A percentile compares a stretch with the other conserved stretches of the same genome.
These are phyloP conservation scores for Lepus oiostolus DNA, from an alignment of 2,797 vertebrate genomes.

Conservation along the genomic window DNA sequence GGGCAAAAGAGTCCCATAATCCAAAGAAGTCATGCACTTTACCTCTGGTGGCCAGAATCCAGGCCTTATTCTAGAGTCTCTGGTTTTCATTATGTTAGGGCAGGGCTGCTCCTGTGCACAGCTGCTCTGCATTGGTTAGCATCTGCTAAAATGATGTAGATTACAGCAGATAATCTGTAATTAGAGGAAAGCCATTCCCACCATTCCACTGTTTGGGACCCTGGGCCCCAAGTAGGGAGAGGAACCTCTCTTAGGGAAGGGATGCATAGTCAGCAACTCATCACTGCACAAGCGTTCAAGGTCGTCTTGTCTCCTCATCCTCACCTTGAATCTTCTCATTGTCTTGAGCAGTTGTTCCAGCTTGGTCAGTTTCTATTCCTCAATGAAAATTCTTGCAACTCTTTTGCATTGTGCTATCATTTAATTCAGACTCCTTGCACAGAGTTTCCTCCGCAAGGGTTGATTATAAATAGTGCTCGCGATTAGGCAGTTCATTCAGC, in stretches of 20 bases:
- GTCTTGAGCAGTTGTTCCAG: not conserved
- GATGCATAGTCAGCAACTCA: not conserved
- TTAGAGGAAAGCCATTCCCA: no score
- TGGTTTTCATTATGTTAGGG: not conserved
- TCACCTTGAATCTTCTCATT: not conserved
- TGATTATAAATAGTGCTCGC: not conserved
- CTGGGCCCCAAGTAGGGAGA: not conserved
- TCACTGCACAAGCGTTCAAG: not conserved
- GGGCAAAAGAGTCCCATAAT: not conserved
- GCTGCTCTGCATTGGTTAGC: not conserved
- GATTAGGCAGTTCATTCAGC: constrained; percentile 11
- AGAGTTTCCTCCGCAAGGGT: not conserved
- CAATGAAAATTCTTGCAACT: not conserved
- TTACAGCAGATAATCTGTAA: not conserved
- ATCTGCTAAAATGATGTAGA: not conserved
- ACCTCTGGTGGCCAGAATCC: not conserved
- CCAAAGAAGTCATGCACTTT: not conserved
- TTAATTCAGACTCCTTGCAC: not conserved
- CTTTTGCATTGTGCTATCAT: not conserved
- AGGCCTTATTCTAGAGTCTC: not conserved
- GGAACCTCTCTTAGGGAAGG: not conserved
- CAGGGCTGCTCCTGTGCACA: accelerated
- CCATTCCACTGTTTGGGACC: not conserved
- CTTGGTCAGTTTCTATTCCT: not conserved
- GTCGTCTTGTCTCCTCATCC: not conserved